Percentiles rank a stretch among this genome's conserved stretches.
These are phyloP conservation scores for Orussus abietinus DNA, from an alignment of 1,140 invertebrate genomes.

Conservation along the genomic window DNA sequence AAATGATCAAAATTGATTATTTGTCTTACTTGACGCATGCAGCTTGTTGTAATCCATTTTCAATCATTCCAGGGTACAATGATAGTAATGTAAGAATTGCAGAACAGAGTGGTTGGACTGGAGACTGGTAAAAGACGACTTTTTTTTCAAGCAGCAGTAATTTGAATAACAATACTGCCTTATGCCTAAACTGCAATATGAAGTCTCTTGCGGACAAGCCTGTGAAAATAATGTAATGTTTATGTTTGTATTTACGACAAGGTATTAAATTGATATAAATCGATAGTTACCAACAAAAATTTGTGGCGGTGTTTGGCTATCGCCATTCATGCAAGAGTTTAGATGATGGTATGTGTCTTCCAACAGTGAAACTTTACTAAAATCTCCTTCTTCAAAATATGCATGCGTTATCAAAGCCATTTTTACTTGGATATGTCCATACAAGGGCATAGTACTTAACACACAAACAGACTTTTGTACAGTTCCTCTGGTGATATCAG, in stretches of 20 bases:
- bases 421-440: constrained; percentile 92
- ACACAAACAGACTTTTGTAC: constrained; percentile 94
- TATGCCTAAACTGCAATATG: constrained; percentile 84
- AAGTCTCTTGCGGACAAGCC: constrained; percentile 78
- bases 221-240: constrained; percentile 50
- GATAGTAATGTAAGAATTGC: constrained; percentile 86
- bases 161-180: constrained; percentile 91
- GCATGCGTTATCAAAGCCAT: constrained; percentile 93
- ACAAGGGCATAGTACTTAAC: constrained; percentile 82
- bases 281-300: constrained; percentile 70
- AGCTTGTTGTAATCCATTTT: constrained; percentile 80
- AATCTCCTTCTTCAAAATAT: constrained; percentile 94
- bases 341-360: constrained; percentile 92
- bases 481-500: constrained; percentile 94
- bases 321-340: constrained; percentile 72
- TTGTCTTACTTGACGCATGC: constrained; percentile 71
- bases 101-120: constrained; percentile 84
- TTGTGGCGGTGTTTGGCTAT: constrained; percentile 68
- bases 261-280: constrained; percentile 9
- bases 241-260: constrained; percentile 10
- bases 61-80: constrained; percentile 83
- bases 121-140: constrained; percentile 90
- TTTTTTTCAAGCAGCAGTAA: constrained; percentile 84
- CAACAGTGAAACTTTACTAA: constrained; percentile 83
- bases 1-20: constrained; percentile 11